phyloP scores from a whole-genome alignment of 2,113 vertebrate species.

The Thryonomys swinderianus region DNA sequence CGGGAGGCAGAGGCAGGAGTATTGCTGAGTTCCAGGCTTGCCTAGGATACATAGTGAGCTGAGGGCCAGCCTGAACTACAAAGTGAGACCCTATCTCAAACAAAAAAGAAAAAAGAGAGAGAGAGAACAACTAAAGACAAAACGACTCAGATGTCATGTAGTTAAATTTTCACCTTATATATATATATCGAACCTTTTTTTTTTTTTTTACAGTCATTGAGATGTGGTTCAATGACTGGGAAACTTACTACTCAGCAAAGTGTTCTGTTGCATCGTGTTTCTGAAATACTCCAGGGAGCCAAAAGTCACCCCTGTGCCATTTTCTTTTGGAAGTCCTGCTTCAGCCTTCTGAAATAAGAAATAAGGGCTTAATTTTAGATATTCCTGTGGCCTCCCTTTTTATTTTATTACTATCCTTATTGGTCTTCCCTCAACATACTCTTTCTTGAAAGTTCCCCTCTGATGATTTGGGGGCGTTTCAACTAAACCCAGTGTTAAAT shows the following conservation, averaged over 20 bases:
- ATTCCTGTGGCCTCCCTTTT: background rate
- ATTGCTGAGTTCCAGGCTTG: too few relatives aligned
- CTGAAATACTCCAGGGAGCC: background rate
- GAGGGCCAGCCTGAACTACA: too few relatives aligned
- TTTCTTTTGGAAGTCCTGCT: background rate
- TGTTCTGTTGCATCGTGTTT: background rate
- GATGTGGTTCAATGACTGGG: background rate
- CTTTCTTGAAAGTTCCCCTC: background rate
- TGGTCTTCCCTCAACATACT: background rate
- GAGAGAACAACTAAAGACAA: background rate
- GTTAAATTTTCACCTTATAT: background rate
- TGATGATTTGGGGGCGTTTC: background rate
- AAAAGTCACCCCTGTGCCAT: background rate
- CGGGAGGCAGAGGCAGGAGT: too few relatives aligned
- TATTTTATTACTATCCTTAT: background rate
- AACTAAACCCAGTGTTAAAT: background rate
- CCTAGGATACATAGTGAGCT: too few relatives aligned
- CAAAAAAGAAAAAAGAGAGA: too few relatives aligned
- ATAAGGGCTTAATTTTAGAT: background rate
- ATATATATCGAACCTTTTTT: too few relatives aligned
- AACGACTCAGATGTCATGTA: background rate
- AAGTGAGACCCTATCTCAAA: too few relatives aligned
- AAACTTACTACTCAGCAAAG: background rate
- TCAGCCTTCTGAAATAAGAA: background rate
- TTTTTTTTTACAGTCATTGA: background rate